Evolutionary conservation across 2,113 vertebrate species (phyloP).

Genomic region (Antidorcas marsupialis): DNA sequence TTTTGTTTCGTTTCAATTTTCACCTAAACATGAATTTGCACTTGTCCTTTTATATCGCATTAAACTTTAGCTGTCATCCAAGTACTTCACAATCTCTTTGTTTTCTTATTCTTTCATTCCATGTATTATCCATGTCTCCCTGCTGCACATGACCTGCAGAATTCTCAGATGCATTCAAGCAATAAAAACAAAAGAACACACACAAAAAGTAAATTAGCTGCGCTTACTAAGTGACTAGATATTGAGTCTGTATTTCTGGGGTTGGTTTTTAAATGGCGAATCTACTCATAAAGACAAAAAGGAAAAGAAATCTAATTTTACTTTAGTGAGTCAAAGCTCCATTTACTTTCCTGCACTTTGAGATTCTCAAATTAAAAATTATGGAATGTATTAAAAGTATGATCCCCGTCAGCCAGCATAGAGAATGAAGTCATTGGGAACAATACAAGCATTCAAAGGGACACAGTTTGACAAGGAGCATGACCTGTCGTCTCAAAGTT

Average conservation of each 20-base stretch:
- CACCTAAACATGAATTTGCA: background rate
- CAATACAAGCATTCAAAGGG: constrained; percentile 51
- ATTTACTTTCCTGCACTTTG: background rate
- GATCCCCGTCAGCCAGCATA: background rate
- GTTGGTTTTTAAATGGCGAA: background rate
- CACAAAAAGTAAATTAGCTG: background rate
- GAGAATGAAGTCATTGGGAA: constrained; percentile 50
- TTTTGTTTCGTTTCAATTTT: background rate
- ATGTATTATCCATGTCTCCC: background rate
- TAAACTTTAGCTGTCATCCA: background rate
- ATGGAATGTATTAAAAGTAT: constrained; percentile 6
- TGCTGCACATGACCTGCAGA: background rate
- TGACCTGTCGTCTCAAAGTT: background rate
- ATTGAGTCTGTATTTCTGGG: background rate
- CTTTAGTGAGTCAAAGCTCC: background rate
- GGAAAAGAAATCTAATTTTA: background rate
- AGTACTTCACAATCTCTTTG: background rate
- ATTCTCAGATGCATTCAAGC: background rate
- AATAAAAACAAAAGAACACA: background rate
- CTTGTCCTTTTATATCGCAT: background rate
- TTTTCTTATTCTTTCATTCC: background rate
- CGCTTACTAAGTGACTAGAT: background rate
- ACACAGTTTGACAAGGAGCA: background rate
- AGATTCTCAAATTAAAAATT: constrained; percentile 44
- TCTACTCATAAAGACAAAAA: background rate